Evolutionary conservation across 2,888 invertebrate genomes (phyloP).

Genomic region (Caenorhabditis sp.): DNA sequence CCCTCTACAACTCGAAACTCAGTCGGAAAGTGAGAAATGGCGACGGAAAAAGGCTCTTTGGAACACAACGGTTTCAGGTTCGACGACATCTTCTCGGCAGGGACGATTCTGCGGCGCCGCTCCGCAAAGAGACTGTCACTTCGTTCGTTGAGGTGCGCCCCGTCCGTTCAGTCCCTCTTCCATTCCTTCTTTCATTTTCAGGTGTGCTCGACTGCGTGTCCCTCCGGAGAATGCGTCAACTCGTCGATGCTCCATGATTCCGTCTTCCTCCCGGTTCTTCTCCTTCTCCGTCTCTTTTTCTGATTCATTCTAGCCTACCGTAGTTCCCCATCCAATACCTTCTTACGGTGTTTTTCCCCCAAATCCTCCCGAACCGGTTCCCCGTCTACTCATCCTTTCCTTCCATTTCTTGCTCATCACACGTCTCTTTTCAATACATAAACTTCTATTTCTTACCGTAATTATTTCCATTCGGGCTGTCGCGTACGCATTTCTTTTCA

Average conservation of each 20-base stretch:
- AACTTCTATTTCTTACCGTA: constrained; percentile 23
- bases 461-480: constrained; percentile 45
- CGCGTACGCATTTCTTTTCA: constrained; percentile 61
- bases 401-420: constrained; percentile 28
- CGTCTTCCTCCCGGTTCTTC: constrained; percentile 1
- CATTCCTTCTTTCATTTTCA: too few species aligned
- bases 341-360: constrained; percentile 31
- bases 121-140: constrained; percentile 44
- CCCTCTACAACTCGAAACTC: constrained; percentile 72
- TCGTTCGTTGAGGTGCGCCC: constrained; percentile 57
- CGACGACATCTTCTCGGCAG: constrained; percentile 44
- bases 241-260: constrained; percentile 9
- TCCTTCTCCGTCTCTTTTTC: not conserved
- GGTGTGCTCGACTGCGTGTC: constrained; percentile 61
- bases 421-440: not conserved
- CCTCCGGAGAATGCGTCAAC: constrained; percentile 59
- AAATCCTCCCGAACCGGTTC: constrained; percentile 12
- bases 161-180: not conserved
- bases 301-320: not conserved
- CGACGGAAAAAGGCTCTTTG: too few species aligned
- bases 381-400: not conserved
- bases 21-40: constrained; percentile 43
- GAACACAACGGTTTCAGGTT: constrained; percentile 24
- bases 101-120: constrained; percentile 35
- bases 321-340: constrained; percentile 24